These are phyloP conservation scores for Pygmarrhopalites habei DNA, from an alignment of 1,140 invertebrate genomes.

Conservation along the genomic window DNA sequence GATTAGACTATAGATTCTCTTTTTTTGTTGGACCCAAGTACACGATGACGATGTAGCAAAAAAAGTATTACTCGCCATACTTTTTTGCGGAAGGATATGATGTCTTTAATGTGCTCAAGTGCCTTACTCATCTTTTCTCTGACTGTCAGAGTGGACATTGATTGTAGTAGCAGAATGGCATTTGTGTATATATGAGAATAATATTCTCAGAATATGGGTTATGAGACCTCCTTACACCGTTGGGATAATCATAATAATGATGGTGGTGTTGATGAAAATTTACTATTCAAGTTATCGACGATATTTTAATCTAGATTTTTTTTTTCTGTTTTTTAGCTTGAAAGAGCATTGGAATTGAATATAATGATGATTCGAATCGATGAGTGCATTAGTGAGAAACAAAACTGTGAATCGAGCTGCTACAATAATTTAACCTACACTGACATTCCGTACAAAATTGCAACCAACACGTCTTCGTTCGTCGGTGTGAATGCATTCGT, in stretches of 20 bases:
- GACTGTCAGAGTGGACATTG: too few relatives aligned
- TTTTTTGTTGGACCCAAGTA: too few relatives aligned
- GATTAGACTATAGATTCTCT: too few relatives aligned
- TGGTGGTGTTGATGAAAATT: background rate
- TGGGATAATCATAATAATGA: background rate
- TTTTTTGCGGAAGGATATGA: too few relatives aligned
- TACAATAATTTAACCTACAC: conserved; percentile 62
- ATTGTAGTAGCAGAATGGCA: too few relatives aligned
- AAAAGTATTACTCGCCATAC: too few relatives aligned
- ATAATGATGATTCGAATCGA: conserved; percentile 80
- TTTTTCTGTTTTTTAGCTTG: conserved; percentile 48
- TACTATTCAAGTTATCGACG: background rate
- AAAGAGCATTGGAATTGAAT: conserved; percentile 59
- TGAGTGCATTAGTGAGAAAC: conserved; percentile 69
- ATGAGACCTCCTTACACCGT: too few relatives aligned
- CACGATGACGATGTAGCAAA: too few relatives aligned
- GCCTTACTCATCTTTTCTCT: too few relatives aligned
- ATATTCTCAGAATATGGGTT: too few relatives aligned
- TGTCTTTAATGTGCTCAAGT: too few relatives aligned
- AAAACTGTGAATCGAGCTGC: conserved; percentile 64
- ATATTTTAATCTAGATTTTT: conserved; percentile 22
- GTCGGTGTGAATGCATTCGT: conserved; percentile 76
- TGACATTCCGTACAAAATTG: conserved; percentile 66
- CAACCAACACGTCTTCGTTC: conserved; percentile 81
- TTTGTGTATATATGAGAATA: too few relatives aligned